A percentile compares a stretch with the other conserved stretches of the same genome.
Conservation (phyloP, 2,797 vertebrate species). For the Alauda arvensis region DNA sequence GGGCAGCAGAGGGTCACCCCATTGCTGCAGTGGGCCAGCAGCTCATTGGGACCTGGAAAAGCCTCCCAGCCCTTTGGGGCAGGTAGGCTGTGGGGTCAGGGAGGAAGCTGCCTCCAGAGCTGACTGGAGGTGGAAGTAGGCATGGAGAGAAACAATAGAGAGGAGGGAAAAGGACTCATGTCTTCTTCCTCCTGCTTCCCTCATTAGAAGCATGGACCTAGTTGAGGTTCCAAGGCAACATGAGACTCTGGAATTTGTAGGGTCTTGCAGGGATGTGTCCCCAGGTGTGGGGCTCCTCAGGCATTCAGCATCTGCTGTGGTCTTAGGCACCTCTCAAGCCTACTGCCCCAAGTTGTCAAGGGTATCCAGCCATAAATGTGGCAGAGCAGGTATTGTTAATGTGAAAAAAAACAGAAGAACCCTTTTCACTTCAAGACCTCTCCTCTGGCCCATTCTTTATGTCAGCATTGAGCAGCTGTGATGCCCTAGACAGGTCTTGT, state of each 20-base stretch:
- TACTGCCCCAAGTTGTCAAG: not conserved
- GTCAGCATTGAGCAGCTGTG: not conserved
- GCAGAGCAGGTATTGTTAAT: not conserved
- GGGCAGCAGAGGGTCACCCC: not conserved
- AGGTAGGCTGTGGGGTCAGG: not conserved
- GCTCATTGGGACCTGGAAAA: not conserved
- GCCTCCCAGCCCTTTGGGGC: not conserved
- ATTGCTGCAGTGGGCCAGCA: not conserved
- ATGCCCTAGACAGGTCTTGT: not conserved
- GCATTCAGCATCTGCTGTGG: not conserved
- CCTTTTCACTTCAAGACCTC: not conserved
- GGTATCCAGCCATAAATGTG: not conserved
- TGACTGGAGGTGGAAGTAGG: not conserved
- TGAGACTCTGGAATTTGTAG: not conserved
- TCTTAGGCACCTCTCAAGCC: not conserved
- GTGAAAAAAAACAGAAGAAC: not conserved
- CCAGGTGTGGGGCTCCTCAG: not conserved
- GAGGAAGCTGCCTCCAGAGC: not conserved
- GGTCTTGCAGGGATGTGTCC: not conserved
- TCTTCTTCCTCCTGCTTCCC: not conserved
- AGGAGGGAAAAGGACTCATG: fast-evolving
- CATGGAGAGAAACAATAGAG: not conserved
- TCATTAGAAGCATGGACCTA: not conserved
- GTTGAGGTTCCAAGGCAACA: not conserved
- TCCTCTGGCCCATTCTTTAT: not conserved